Evolutionary conservation across 2,113 vertebrate species (phyloP), one percentile per base, ranked within the genome.

Genomic region (Psilopogon haemacephalus): DNA sequence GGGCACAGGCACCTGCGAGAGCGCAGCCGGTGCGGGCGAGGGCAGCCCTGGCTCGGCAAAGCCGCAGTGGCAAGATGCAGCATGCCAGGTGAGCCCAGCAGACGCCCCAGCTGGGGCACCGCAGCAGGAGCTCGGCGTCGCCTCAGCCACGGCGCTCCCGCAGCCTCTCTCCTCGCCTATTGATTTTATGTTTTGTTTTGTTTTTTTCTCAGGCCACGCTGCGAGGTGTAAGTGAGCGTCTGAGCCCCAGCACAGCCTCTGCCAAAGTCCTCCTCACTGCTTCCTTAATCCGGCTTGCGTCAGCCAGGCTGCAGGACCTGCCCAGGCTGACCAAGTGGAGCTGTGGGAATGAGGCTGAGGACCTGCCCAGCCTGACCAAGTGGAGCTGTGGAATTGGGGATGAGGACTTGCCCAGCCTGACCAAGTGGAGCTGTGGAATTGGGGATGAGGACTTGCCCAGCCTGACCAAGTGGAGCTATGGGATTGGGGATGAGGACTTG

Each of bases 21-120:
- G 24, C 4, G 2, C 42, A 68, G 70, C 63, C 4, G 0, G 20
- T 50, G 48, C 26, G 27, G 52, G 52, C 14, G 15, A 2, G 2
- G 48, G 38, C 67, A 92, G 33, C 63, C 10, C 50, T 0, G 0
- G 74, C 32, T 71, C 4, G 1, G 4, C 8, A 0, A 0, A 30
- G 77, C 33, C 3, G 3, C 10, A 0, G 55, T 24, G 23, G 38
- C 94, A 80, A 64, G 92, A 59, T 1, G 1, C 37, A 64, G 72
- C 88, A 68, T 0, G 72, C 80, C 5, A 11, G 64, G 55, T 6
- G 1, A 52, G 71, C 72, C 28, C 15, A 0, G 35, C 26, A n/a
- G 56, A 38, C 6, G 7, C 15, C 4, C 46, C 12, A 5, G 67
- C 56, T 28, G 12, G 37, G 58, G 23, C 48, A 50, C 23, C 23